These are phyloP conservation scores for Plecotus auritus DNA, from an alignment of 2,113 vertebrate genomes.

Conservation along the genomic window DNA sequence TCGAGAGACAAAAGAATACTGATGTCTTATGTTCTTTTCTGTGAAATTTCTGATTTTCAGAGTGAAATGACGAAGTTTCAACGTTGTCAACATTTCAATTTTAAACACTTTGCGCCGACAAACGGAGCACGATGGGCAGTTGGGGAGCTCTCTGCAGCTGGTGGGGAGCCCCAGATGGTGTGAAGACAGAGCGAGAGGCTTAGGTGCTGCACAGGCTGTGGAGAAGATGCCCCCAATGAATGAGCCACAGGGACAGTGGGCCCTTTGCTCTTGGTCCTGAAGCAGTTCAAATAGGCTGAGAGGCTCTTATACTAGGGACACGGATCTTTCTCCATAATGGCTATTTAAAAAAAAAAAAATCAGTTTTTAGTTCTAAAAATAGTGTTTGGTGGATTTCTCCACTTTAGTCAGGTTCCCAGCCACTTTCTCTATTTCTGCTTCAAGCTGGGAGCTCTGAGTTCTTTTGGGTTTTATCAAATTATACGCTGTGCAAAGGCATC, in stretches of 20 bases:
- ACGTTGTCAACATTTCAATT: background rate
- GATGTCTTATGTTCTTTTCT: background rate
- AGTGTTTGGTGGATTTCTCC: constrained; percentile 38
- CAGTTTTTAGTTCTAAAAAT: constrained; percentile 73
- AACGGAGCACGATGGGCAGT: background rate
- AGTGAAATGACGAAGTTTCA: background rate
- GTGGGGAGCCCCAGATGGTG: fast-evolving
- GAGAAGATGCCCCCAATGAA: background rate
- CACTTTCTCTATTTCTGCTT: constrained; percentile 76
- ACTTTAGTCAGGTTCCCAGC: constrained; percentile 58
- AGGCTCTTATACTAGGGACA: background rate
- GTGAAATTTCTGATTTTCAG: background rate
- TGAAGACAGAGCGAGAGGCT: background rate
- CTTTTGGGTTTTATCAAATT: constrained; percentile 87
- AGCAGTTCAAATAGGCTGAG: background rate
- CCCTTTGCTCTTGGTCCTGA: background rate
- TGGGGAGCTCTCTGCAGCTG: background rate
- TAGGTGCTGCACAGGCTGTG: background rate
- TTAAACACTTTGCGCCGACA: background rate
- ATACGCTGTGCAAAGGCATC: constrained; percentile 80
- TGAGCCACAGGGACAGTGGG: background rate
- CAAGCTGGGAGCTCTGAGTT: constrained; percentile 74
- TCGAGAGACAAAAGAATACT: background rate
- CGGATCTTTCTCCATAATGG: constrained; percentile 24
- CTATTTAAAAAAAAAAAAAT: background rate